Base-by-base conservation (phyloP, 2,797 vertebrate species). In the Adrianichthys oophorus region DNA sequence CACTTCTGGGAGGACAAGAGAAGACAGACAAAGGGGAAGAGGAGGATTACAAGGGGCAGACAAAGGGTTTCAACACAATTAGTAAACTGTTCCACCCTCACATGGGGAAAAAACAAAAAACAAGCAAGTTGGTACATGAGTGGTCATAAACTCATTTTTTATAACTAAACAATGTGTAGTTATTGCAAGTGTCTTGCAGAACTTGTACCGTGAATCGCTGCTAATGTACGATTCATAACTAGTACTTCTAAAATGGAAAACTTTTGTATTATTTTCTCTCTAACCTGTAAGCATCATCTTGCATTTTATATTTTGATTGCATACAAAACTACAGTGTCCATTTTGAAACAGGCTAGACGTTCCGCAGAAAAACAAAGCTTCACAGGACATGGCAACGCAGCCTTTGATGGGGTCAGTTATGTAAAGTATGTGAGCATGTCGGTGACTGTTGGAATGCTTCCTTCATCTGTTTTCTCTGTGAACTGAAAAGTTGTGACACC, bases 81-180 rank as follows among this genome's bases (percentile, higher is more conserved):
- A 95, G 93, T 78, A 96, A 94, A 83, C 90, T 98, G 21, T 90
- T 97, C 70, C 91, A 91, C 41, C 90, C 93, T 47, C 92, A 94
- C 4, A 72, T 79, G 0, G 92, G 85, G 85, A 72, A 94, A 92
- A 81, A 97, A 91, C 89, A 92, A 85, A 89, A 94, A 90, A 74
- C 81, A 19, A 13, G 68, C 55, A 26, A 87, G 85, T 56, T 87
- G 90, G 59, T 85, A 82, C 6, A 88, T 83, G 0, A 74, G 62
- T 72, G 72, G 72, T 66, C 72, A 87, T 26, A 83, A 18, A 57
- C 3, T 29, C 56, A 23, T 24, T 16, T 32, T 45, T 16, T 45
- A 16, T 41, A 23, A 55, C 15, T 45, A 19, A 29, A 58, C n/a
- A 4, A 58, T 19, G 5, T 69, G 17, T 15, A 44, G 44, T 51